Evolutionary conservation across 2,888 invertebrate genomes (phyloP).

Genomic region (Steinernema carpocapsae): DNA sequence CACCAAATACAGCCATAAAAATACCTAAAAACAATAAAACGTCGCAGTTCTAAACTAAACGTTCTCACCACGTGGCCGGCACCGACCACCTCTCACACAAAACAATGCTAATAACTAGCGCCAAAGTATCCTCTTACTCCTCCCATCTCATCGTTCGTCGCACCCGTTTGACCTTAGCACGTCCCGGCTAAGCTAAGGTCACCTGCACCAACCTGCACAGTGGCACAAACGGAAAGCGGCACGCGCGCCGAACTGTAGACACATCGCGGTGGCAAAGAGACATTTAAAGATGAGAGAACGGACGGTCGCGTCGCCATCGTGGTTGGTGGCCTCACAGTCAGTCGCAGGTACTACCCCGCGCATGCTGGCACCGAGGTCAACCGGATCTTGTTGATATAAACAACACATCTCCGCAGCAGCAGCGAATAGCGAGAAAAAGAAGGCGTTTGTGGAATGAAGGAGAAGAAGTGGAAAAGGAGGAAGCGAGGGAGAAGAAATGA

Average conservation of each 20-base stretch:
- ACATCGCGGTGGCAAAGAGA: constrained; percentile 24
- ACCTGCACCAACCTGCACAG: constrained; percentile 30
- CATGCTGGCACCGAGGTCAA: constrained; percentile 32
- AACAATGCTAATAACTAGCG: too few species aligned
- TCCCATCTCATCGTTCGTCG: too few species aligned
- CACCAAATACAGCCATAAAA: too few species aligned
- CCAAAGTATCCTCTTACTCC: too few species aligned
- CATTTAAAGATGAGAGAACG: constrained; percentile 27
- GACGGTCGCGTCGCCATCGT: neutral
- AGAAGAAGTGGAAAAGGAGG: too few species aligned
- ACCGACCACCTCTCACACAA: too few species aligned
- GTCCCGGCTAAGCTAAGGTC: constrained; percentile 27
- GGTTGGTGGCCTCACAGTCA: constrained; percentile 26
- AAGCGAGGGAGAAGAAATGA: too few species aligned
- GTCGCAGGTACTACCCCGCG: constrained; percentile 32
- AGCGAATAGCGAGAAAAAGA: neutral
- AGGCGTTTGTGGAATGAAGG: neutral
- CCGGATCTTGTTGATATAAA: constrained; percentile 32
- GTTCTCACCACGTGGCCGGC: too few species aligned
- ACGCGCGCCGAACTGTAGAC: constrained; percentile 11
- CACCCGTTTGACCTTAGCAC: constrained; percentile 22
- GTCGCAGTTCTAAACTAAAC: too few species aligned
- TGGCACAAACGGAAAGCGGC: constrained; percentile 17
- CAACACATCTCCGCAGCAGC: constrained; percentile 30
- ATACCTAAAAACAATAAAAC: too few species aligned